Base-by-base conservation (phyloP, 2,888 invertebrate species). In the Gari tellinella region DNA sequence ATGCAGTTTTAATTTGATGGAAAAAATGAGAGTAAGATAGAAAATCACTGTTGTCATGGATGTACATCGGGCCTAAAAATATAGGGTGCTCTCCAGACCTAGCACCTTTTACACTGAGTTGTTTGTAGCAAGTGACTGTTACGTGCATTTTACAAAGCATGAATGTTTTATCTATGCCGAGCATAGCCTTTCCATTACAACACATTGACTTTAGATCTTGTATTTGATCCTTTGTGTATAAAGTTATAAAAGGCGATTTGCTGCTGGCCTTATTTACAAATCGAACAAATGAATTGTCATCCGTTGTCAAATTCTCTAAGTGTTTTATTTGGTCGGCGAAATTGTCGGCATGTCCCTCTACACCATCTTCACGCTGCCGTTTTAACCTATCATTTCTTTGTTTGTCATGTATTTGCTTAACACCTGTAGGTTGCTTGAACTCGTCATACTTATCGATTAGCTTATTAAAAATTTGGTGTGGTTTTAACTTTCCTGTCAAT, bases 31-130 rank as follows among this genome's bases (percentile, higher is more conserved):
- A 40, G 46, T 68, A 74, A 7, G 66, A 61, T 12, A 68, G 74
- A 60, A 61, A 73, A 43, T 80, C 68, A 56, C 65, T 74, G 38
- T 72, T 74, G 46, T 73, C 67, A 23, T 76, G 73, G 8, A 76
- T 68, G 19, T 67, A 78, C 40, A 78, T 31, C 1, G 72, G 73
- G 23, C 75, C 75, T 10, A 73, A 2, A 49, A 72, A 81, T 12
- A 75, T 46, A 7, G 75, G 81, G 0, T 60, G 45, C 37, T 63
- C 57, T 2, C n/a, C 37, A 1, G 56, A 58, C 12, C 41, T 26
- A 26, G 5, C 26, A 31, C 46, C 58, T 19, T 17, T 53, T 0
- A 70, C 69, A 1, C 49, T 2, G 3, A 55, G 46, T 14, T 70
- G 62, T 19, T 66, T 69, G 43, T 60, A 69, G 26, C 70, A 66